Conservation (phyloP, 2,888 invertebrate species). For the Perithous albicinctus region DNA sequence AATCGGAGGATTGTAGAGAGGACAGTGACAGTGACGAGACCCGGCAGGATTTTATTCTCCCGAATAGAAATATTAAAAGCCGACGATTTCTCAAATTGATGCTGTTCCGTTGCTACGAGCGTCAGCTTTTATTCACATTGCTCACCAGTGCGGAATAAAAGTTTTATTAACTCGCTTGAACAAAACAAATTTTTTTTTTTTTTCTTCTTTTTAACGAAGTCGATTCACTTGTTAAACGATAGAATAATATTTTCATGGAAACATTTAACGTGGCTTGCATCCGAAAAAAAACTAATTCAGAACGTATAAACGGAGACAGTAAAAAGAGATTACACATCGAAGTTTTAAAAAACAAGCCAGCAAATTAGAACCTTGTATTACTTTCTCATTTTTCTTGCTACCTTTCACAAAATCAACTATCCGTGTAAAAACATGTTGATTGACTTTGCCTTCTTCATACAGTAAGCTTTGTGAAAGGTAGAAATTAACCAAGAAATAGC, state of each 20-base stretch:
- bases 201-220: slow-evolving; percentile 1
- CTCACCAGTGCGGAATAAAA: slow-evolving; percentile 20
- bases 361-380: no score
- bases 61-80: slow-evolving; percentile 1
- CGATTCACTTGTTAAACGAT: neutral
- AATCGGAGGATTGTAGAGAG: neutral
- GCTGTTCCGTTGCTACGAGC: neutral
- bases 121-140: slow-evolving; percentile 27
- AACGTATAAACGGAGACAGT: no score
- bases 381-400: no score
- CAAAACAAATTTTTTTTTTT: slow-evolving; percentile 28
- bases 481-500: no score
- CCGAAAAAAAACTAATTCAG: slow-evolving; percentile 17
- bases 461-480: no score
- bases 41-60: neutral
- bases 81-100: neutral
- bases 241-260: neutral
- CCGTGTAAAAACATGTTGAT: no score
- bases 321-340: no score
- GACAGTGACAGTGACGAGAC: neutral
- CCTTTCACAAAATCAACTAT: no score
- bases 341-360: no score
- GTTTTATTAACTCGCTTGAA: neutral
- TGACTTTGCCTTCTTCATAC: no score
- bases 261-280: neutral